Evolutionary conservation across 2,113 vertebrate species (phyloP), one percentile per base, ranked within the genome.

Genomic region (Oryzias woworae): DNA sequence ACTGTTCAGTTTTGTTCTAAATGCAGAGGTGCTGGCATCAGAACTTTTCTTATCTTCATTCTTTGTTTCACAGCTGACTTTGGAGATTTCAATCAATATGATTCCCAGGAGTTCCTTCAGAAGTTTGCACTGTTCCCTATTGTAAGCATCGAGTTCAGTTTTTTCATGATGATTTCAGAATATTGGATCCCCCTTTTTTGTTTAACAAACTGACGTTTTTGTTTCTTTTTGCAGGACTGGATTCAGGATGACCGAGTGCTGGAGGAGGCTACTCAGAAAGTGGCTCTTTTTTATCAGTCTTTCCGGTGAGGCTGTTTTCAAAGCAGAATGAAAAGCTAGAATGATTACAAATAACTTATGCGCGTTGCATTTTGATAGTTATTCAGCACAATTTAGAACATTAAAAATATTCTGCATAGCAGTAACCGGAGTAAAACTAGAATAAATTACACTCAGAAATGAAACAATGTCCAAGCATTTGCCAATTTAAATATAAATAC

Each of bases 41-140:
- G 8, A 22, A 52, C 50, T 72, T 22, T n/a, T 55, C 14, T 17
- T 42, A 22, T 2, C 44, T 16, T 7, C 47, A 24, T 48, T 64
- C 24, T 54, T 43, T 68, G 42, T 56, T 3, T 77, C 77, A 68
- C 83, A 99, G 97, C 96, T 86, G 96, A 98, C 87, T 98, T 99
- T 89, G 97, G 97, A 84, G 96, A 99, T 88, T 97, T 95, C 69
- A 94, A 94, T 88, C 94, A 94, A 42, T 98, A 96, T 93, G 96
- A 98, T 82, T 98, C 96, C 60, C 96, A 98, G 82, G 97, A 98
- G 61, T 98, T 98, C 84, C 94, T 98, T 18, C 94, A 98, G 90
- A 96, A 97, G 88, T 97, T 95, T 88, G 95, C 93, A 76, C 93
- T 98, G 58, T 94, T 99, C 81, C 97, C 97, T 62, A 95, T 98